phyloP scores from a whole-genome alignment of 2,113 vertebrate genomes.

The Oceanites oceanicus region DNA sequence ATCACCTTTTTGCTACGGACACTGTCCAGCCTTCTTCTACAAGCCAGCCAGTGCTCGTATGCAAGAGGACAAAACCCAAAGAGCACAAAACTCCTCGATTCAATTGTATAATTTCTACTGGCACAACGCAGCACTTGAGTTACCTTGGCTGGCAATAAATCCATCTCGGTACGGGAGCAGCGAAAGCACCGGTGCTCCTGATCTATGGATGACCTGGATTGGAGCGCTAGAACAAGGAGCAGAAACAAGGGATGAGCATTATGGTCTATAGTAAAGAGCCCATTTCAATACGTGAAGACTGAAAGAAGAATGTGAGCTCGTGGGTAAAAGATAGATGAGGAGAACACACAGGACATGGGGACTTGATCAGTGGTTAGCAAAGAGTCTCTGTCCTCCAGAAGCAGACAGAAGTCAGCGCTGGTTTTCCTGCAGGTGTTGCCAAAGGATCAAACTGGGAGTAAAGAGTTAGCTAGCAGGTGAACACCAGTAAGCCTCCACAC shows the following conservation, averaged over 20 bases:
- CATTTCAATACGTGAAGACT: fast-evolving
- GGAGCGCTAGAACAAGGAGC: constrained; percentile 60
- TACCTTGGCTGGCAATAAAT: constrained; percentile 81
- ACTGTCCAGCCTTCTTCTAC: background rate
- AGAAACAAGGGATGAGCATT: background rate
- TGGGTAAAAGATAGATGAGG: background rate
- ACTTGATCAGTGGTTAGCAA: background rate
- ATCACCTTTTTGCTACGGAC: too few species aligned
- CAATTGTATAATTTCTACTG: fast-evolving
- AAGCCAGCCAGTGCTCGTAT: fast-evolving
- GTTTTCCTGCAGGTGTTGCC: background rate
- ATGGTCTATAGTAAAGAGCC: background rate
- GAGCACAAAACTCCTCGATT: background rate
- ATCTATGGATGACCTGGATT: constrained; percentile 72
- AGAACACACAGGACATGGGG: background rate
- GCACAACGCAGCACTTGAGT: background rate
- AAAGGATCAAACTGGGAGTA: background rate
- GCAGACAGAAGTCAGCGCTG: background rate
- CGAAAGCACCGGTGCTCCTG: constrained; percentile 78
- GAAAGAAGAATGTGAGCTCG: background rate
- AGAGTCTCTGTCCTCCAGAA: too few species aligned
- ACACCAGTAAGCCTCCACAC: background rate
- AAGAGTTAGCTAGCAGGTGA: background rate
- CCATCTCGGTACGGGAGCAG: constrained; percentile 72
- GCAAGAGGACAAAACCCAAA: background rate